Evolutionary conservation across 2,888 invertebrate genomes (phyloP).

Genomic region (Athalia rosae): DNA sequence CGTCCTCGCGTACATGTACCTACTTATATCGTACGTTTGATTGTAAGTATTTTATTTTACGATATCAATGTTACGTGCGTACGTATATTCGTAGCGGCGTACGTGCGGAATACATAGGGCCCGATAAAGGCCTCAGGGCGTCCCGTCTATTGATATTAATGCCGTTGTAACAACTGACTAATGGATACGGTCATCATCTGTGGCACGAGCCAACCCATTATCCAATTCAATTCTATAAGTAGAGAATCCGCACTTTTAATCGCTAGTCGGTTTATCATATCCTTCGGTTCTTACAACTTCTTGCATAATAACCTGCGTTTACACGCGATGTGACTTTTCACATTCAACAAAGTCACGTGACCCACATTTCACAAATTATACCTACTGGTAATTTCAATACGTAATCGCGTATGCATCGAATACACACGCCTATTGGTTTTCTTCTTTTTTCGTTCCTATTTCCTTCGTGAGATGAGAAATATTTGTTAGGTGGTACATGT

Average conservation of each 20-base stretch:
- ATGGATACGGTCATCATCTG: slow-evolving; percentile 58
- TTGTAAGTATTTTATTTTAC: not conserved
- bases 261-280: not conserved
- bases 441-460: not conserved
- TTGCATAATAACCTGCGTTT: not conserved
- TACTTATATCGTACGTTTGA: too few species aligned
- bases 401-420: too few species aligned
- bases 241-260: slow-evolving; percentile 34
- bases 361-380: not conserved
- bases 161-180: slow-evolving; percentile 55
- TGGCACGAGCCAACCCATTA: slow-evolving; percentile 63
- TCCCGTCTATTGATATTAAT: slow-evolving; percentile 63
- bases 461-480: too few species aligned
- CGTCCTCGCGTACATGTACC: not conserved
- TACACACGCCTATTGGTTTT: too few species aligned
- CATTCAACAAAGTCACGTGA: too few species aligned
- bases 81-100: not conserved
- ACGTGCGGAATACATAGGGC: not conserved
- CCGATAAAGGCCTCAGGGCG: slow-evolving; percentile 16
- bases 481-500: too few species aligned
- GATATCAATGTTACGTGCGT: too few species aligned
- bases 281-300: not conserved
- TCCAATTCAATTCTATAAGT: slow-evolving; percentile 55
- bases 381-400: too few species aligned
- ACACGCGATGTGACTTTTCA: not conserved